Conservation (phyloP, 2,888 invertebrate species). For the Plagiodera versicolora region DNA sequence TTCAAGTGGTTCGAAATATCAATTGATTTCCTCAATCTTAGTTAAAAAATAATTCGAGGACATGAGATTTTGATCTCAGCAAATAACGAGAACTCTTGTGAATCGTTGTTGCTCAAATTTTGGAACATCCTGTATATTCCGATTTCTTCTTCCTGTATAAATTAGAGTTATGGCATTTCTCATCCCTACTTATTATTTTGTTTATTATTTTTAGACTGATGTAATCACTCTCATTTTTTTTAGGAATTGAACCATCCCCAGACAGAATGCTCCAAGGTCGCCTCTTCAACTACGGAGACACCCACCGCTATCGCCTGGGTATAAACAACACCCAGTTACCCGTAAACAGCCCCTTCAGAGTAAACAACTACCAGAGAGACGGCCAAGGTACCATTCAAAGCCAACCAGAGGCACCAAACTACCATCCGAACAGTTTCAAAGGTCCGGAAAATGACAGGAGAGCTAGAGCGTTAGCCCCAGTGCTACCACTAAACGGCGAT, state of each 20-base stretch:
- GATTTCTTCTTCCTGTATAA: too few species aligned
- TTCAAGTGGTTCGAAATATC: too few species aligned
- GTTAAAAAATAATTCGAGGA: too few species aligned
- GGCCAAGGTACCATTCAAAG: slow-evolving; percentile 69
- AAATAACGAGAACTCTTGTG: too few species aligned
- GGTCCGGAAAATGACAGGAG: slow-evolving; percentile 77
- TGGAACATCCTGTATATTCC: too few species aligned
- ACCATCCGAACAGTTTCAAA: slow-evolving; percentile 93
- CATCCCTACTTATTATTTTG: too few species aligned
- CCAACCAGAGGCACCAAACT: slow-evolving; percentile 92
- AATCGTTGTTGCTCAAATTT: too few species aligned
- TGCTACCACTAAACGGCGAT: slow-evolving; percentile 69
- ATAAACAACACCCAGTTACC: slow-evolving; percentile 90
- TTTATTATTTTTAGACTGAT: too few species aligned
- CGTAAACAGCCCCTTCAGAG: slow-evolving; percentile 87
- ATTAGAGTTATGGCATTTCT: too few species aligned
- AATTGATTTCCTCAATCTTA: too few species aligned
- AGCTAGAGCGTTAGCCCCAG: slow-evolving; percentile 63
- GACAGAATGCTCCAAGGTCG: slow-evolving; percentile 93
- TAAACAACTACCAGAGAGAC: slow-evolving; percentile 84
- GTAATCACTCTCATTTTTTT: slow-evolving; percentile 1
- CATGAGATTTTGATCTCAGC: too few species aligned
- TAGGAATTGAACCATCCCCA: slow-evolving; percentile 87
- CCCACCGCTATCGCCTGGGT: slow-evolving; percentile 88
- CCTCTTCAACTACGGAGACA: slow-evolving; percentile 86